Conservation (phyloP, 2,113 vertebrate genomes). For the Cyprinodon brontotheroides region DNA sequence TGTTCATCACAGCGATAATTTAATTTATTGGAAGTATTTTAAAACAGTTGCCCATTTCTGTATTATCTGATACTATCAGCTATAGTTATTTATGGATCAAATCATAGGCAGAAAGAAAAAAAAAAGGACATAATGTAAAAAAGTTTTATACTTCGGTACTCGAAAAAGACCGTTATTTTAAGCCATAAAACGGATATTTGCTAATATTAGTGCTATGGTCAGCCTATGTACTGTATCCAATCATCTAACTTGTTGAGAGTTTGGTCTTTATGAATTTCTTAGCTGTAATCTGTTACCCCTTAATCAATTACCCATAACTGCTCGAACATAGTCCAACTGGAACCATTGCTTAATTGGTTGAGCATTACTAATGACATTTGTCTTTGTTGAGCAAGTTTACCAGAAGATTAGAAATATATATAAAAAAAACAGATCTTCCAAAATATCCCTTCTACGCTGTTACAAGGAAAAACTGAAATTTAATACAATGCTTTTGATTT, state of each 20-base stretch:
- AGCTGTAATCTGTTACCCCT: not conserved
- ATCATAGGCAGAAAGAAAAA: constrained; percentile 15
- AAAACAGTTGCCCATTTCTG: constrained; percentile 40
- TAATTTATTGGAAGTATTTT: constrained; percentile 35
- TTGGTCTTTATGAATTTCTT: not conserved
- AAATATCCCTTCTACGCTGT: too few relatives aligned
- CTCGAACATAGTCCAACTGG: not conserved
- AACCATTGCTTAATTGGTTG: too few relatives aligned
- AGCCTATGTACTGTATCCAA: not conserved
- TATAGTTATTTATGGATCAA: constrained; percentile 15
- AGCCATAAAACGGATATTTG: not conserved
- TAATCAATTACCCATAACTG: not conserved
- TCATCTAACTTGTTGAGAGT: not conserved
- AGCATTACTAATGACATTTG: too few relatives aligned
- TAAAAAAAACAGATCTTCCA: too few relatives aligned
- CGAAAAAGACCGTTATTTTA: not conserved
- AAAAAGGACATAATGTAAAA: not conserved
- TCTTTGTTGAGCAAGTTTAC: too few relatives aligned
- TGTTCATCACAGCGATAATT: constrained; percentile 24
- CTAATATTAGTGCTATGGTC: not conserved
- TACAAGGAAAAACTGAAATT: not conserved
- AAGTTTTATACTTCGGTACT: not conserved
- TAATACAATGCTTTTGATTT: not conserved
- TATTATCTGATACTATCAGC: constrained; percentile 43
- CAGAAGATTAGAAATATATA: not conserved